Evolutionary conservation across 2,888 invertebrate species (phyloP).

Genomic region (Macaria liturata): DNA sequence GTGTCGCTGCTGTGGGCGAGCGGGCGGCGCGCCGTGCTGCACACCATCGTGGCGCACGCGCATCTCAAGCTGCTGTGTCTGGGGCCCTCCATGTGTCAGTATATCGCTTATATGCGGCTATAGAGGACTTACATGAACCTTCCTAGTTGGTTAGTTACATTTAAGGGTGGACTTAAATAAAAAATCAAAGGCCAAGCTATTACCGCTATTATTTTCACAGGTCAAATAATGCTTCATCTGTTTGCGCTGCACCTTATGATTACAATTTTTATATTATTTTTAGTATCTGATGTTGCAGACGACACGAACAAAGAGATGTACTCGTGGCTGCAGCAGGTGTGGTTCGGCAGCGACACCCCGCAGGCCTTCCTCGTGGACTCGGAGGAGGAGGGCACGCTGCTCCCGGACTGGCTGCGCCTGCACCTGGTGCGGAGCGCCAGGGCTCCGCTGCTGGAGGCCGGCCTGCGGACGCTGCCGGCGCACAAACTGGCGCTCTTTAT

Average conservation of each 20-base stretch:
- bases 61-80: slow-evolving; percentile 71
- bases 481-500: slow-evolving; percentile 96
- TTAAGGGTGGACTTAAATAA: no score
- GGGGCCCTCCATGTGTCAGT: slow-evolving; percentile 71
- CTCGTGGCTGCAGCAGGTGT: slow-evolving; percentile 82
- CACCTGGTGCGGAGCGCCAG: slow-evolving; percentile 95
- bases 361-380: slow-evolving; percentile 87
- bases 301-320: slow-evolving; percentile 86
- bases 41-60: slow-evolving; percentile 86
- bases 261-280: no score
- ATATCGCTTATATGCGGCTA: not conserved
- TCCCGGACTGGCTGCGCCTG: slow-evolving; percentile 97
- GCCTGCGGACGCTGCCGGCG: slow-evolving; percentile 92
- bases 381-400: slow-evolving; percentile 90
- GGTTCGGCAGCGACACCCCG: slow-evolving; percentile 92
- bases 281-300: slow-evolving; percentile 41
- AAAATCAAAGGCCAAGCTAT: no score
- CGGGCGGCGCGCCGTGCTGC: slow-evolving; percentile 88
- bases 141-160: no score
- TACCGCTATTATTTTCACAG: no score
- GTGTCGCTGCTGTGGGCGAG: slow-evolving; percentile 90
- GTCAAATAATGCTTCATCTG: no score
- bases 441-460: slow-evolving; percentile 91
- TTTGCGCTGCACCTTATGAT: no score
- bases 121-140: no score